Base-by-base conservation (phyloP, 2,113 vertebrate species). In the Cyprinodon tularosa region DNA sequence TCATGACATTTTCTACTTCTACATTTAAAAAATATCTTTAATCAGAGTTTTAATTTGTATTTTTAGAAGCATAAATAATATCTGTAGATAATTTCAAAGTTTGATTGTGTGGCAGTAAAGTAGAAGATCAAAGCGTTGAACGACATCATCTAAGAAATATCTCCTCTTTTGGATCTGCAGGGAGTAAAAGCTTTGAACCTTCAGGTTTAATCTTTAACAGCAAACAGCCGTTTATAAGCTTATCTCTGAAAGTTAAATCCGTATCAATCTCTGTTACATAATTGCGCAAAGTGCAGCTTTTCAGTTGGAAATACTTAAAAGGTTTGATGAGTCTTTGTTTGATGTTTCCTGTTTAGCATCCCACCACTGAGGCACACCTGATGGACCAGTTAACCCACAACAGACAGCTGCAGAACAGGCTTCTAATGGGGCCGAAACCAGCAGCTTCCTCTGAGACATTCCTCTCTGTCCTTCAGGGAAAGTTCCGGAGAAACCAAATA, bases 321-420 rank as follows among this genome's bases (percentile, higher is more conserved):
- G 20, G 36, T 68, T 40, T 44, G 9, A 17, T 3, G 2, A 62
- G 11, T 29, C 61, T 39, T 39, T 71, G 17, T 39, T 15, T 62
- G 38, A 39, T 37, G 20, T 50, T 42, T 36, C 12, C 22, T 0
- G 1, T 17, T 8, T 53, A 66, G 62, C 73, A 62, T 73, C 66
- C 7, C 50, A 57, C 22, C 45, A 40, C 29, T 22, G 44, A 22
- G 4, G 29, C 73, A 29, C 87, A 79, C 86, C 84, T 66, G 88
- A 76, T 7, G 62, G 78, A 89, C 88, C 76, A 69, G 90, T 90
- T 79, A 0, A 68, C 80, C 82, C 66, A 74, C 77, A 83, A 45
- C 73, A 36, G 57, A 67, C 3, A 65, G 72, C 77, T 61, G 77
- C 22, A 15, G 4, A 87, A 84, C 83, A 15, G 45, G 88, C 71